Evolutionary conservation across 1,140 invertebrate genomes (phyloP).

Genomic region (Protaetia brevitarsis): DNA sequence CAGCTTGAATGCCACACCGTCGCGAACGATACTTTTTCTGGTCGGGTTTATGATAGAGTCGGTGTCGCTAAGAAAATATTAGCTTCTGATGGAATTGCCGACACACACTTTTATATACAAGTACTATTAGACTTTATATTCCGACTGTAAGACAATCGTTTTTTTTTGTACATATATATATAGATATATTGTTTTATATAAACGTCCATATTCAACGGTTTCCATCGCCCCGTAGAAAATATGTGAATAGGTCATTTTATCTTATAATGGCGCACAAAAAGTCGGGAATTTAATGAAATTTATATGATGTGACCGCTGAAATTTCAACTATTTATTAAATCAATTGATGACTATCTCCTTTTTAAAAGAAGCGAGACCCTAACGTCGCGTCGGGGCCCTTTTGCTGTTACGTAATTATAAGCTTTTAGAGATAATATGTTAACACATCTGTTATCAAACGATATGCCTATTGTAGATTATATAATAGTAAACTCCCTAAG

Average conservation of each 20-base stretch:
- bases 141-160: slow-evolving; percentile 7
- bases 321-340: slow-evolving; percentile 14
- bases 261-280: slow-evolving; percentile 10
- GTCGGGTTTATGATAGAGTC: slow-evolving; percentile 19
- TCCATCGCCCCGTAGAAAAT: neutral
- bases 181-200: neutral
- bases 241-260: slow-evolving; percentile 13
- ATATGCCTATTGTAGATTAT: neutral
- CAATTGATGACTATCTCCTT: slow-evolving; percentile 5
- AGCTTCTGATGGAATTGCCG: slow-evolving; percentile 30
- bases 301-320: slow-evolving; percentile 3
- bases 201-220: neutral
- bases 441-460: neutral
- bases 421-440: slow-evolving; percentile 2
- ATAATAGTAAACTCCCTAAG: neutral
- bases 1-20: neutral
- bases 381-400: neutral
- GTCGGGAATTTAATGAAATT: slow-evolving; percentile 16
- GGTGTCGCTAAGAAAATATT: slow-evolving; percentile 29
- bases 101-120: slow-evolving; percentile 20
- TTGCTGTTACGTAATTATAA: neutral
- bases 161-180: neutral
- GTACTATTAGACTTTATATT: slow-evolving; percentile 11
- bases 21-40: slow-evolving; percentile 9
- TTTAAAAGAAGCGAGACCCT: neutral